Evolutionary conservation across 1,140 invertebrate species (phyloP).

Genomic region (Calephelis nemesis): DNA sequence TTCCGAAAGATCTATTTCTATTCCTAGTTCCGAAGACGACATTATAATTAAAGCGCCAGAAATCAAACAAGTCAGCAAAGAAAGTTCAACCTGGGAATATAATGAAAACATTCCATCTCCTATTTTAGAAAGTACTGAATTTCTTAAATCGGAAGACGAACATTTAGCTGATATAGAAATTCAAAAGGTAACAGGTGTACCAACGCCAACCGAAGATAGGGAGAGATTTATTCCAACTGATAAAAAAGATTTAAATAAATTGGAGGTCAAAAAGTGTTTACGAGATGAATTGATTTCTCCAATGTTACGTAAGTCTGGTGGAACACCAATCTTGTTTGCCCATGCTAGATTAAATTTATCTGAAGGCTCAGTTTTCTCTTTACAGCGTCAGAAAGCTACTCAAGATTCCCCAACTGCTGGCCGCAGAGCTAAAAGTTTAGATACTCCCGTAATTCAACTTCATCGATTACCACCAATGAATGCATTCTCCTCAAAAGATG

Average conservation of each 20-base stretch:
- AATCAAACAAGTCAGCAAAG: slow-evolving; percentile 71
- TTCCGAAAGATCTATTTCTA: slow-evolving; percentile 84
- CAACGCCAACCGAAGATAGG: slow-evolving; percentile 54
- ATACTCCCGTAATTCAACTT: slow-evolving; percentile 89
- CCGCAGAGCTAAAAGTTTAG: slow-evolving; percentile 88
- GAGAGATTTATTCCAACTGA: slow-evolving; percentile 42
- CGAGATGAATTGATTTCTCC: slow-evolving; percentile 80
- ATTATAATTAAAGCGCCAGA: slow-evolving; percentile 75
- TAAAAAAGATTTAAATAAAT: slow-evolving; percentile 52
- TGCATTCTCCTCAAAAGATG: slow-evolving; percentile 92
- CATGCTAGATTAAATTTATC: slow-evolving; percentile 88
- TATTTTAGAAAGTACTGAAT: slow-evolving; percentile 80
- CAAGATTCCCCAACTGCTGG: slow-evolving; percentile 86
- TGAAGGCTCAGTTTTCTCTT: slow-evolving; percentile 87
- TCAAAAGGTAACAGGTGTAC: slow-evolving; percentile 67
- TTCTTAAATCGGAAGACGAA: slow-evolving; percentile 81
- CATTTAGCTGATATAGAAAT: slow-evolving; percentile 76
- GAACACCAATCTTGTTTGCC: slow-evolving; percentile 88
- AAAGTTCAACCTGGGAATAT: slow-evolving; percentile 81
- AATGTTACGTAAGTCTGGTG: slow-evolving; percentile 82
- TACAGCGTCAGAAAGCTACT: slow-evolving; percentile 86
- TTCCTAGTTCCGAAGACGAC: slow-evolving; percentile 85
- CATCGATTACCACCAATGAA: slow-evolving; percentile 89
- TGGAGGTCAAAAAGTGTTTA: slow-evolving; percentile 67
- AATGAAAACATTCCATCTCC: slow-evolving; percentile 82